Evolutionary conservation across 2,888 invertebrate species (phyloP).

Genomic region (Tromatobia lineatoria): DNA sequence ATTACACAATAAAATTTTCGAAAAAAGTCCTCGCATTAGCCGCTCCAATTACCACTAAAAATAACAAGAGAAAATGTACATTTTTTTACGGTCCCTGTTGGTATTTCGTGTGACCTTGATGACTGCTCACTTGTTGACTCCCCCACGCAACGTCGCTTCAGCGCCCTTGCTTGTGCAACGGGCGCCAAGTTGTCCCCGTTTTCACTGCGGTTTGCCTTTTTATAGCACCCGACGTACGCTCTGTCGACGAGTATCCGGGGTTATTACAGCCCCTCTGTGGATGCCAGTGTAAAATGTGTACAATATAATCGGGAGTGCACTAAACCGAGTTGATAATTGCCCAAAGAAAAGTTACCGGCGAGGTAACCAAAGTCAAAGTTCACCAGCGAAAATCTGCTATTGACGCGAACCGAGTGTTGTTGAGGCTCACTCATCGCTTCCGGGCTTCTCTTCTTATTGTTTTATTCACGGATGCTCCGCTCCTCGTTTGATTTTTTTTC

Average conservation of each 20-base stretch:
- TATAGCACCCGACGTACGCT: constrained; percentile 4
- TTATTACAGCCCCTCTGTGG: neutral
- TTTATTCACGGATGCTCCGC: constrained; percentile 43
- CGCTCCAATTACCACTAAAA: no score
- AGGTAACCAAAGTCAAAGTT: neutral
- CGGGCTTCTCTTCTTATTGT: constrained; percentile 26
- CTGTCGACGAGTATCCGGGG: neutral
- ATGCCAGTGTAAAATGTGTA: neutral
- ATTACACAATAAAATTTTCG: no score
- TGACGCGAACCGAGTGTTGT: constrained; percentile 25
- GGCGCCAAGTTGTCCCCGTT: constrained; percentile 1
- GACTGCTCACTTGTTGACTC: constrained; percentile 21
- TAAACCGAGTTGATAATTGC: constrained; percentile 9
- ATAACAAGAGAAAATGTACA: neutral
- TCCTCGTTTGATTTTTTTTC: constrained; percentile 33
- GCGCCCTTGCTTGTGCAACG: neutral
- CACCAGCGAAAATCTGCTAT: constrained; percentile 41
- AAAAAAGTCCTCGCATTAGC: no score
- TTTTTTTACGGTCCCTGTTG: neutral
- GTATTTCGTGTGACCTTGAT: neutral
- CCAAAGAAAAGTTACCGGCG: constrained; percentile 4
- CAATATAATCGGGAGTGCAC: constrained; percentile 10
- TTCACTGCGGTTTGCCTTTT: neutral
- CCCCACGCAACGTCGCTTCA: neutral
- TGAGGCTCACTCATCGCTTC: constrained; percentile 28